Base-by-base conservation (phyloP, 2,797 vertebrate genomes). In the Lepilemur septentrionalis region DNA sequence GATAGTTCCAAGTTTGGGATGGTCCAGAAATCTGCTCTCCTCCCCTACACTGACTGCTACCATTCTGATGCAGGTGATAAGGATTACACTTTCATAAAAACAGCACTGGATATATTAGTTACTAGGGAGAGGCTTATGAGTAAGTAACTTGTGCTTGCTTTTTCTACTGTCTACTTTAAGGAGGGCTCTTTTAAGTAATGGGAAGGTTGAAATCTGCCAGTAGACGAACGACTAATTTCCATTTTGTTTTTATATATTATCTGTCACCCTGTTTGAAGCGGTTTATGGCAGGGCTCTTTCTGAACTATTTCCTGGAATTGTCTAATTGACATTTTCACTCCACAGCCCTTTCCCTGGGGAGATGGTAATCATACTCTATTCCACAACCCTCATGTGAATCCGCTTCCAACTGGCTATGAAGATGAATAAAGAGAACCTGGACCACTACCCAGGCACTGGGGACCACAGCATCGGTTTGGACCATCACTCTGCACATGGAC, bases 311-410 rank as follows among this genome's bases (percentile, higher is more conserved):
- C 55, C 72, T 95, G 92, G 65, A 89, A 92, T 93, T 75, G 43
- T 57, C 76, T 97, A 95, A 95, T 73, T 76, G 94, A 57, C 67
- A 59, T 96, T 14, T 98, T 98, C 59, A 87, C 91, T 98, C 81
- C 67, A 85, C 98, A 99, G 99, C 99, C 98, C 95, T 99, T 99
- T 92, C 99, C 99, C 4, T 99, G 99, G 99, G 99, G 99, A 90
- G 99, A 99, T 41, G 99, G 99, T 55, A 99, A 98, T 97, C 99
- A 99, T 96, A 93, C 76, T 28, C 98, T 99, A 7, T 99, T 99
- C 98, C 99, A 99, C 98, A 99, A 99, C 92, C 0, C 99, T 2
- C 99, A 99, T 0, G 0, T 97, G 95, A 99, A 99, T 9, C 8
- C 99, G 41, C 99, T 99, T 83, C 99, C 99, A 38, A 98, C 98